Evolutionary conservation across 2,888 invertebrate species (phyloP), one percentile per base, ranked within the genome.

Genomic region (Camponotus fellah): DNA sequence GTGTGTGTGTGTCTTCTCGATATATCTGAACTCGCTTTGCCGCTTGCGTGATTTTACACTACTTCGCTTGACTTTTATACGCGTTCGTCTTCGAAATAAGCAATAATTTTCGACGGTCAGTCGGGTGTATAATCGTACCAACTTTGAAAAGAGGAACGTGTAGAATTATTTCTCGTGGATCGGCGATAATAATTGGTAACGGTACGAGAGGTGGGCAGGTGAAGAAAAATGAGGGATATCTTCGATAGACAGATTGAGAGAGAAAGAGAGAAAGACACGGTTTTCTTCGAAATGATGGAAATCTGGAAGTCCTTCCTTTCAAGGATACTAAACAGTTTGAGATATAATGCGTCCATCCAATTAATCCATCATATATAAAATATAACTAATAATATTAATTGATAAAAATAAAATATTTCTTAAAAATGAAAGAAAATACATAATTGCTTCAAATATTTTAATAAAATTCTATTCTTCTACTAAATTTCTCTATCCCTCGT

Each of bases 171-270:
- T 66, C 82, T 58, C 88, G 69, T 80, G 77, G 83, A 86, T 88
- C 89, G 83, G 56, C 84, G 90, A 90, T 90, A 87, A 87, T 90
- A 90, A 90, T 90, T 87, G 86, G 84, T 89, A 89, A 90, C 89
- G 86, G 90, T 88, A 88, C 76, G 88, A 75, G 71, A 37, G 37
- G 64, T 64, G 6, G 56, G 49, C 53, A 74, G 79, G 34, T n/a
- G 69, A 66, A 85, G 88, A 86, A 85, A 85, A 87, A 88, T 77
- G 84, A 84, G 82, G 88, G 85, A n/a, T n/a, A n/a, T n/a, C n/a
- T 88, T 65, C 80, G 56, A 21, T 32, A 37, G 60, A 60, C 53
- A n/a, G 53, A n/a, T 53, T 49, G 56, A 49, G n/a, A n/a, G n/a
- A 53, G n/a, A 49, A 6, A 49, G 46, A 60, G 56, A n/a, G n/a